A percentile compares a stretch with the other conserved stretches of the same genome.
Conservation (phyloP, 2,797 vertebrate genomes). For the Catamblyrhynchus diadema region DNA sequence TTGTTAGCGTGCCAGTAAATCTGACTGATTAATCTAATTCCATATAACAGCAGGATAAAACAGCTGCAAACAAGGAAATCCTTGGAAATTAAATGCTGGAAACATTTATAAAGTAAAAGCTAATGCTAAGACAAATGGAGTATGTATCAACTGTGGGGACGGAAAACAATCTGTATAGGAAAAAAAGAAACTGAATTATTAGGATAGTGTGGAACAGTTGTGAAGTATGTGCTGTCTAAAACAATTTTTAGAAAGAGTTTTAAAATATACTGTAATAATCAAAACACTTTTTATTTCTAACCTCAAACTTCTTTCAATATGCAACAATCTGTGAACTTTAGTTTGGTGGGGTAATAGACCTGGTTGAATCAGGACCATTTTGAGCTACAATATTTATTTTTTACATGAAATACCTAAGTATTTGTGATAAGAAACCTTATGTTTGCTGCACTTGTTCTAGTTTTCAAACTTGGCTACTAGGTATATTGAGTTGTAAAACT, state of each 20-base stretch:
- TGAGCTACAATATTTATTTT: background rate
- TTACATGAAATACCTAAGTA: background rate
- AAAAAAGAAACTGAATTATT: conserved; percentile 4
- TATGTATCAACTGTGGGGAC: background rate
- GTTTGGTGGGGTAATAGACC: background rate
- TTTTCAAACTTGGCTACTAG: background rate
- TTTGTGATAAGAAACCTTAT: background rate
- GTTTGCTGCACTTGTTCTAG: background rate
- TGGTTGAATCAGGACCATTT: background rate
- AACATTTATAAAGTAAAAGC: conserved; percentile 57
- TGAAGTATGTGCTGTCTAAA: background rate
- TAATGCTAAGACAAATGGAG: conserved; percentile 23
- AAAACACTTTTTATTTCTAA: background rate
- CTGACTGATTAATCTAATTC: conserved; percentile 38
- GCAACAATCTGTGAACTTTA: background rate
- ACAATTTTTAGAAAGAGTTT: background rate
- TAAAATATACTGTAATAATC: background rate
- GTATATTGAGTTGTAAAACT: background rate
- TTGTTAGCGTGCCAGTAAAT: conserved; percentile 38
- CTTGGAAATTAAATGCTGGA: conserved; percentile 48
- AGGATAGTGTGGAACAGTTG: background rate
- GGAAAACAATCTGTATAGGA: conserved; percentile 38
- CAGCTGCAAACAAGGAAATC: conserved; percentile 51
- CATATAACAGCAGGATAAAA: conserved; percentile 40
- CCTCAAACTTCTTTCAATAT: background rate